phyloP scores from a whole-genome alignment of 2,797 vertebrate genomes.

The Neoniphon sammara region DNA sequence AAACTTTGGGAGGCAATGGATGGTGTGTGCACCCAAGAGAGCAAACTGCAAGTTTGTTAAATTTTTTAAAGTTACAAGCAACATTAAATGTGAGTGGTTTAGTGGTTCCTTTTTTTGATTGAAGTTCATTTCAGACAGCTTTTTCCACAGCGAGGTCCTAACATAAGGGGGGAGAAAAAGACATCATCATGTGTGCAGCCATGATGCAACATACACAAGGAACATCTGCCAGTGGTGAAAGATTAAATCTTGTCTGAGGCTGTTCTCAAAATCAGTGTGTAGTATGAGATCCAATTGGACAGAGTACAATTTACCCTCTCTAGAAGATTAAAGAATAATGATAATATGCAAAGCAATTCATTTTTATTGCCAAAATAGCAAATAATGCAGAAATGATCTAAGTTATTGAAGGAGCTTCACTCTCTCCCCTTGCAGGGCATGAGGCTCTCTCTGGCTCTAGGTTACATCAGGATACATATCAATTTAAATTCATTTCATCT shows the following conservation, averaged over 20 bases:
- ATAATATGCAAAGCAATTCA: conserved; percentile 42
- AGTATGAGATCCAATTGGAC: conserved; percentile 34
- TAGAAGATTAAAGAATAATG: conserved; percentile 48
- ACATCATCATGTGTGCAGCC: neutral
- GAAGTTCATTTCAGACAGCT: neutral
- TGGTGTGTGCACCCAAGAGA: conserved; percentile 12
- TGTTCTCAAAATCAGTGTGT: conserved; percentile 32
- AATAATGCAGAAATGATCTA: conserved; percentile 53
- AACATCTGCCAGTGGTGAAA: conserved; percentile 51
- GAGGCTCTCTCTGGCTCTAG: conserved; percentile 40
- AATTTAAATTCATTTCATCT: conserved; percentile 49
- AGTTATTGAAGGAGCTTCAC: conserved; percentile 18
- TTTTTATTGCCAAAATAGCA: conserved; percentile 39
- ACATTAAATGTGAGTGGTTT: neutral
- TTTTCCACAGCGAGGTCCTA: neutral
- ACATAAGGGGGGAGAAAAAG: neutral
- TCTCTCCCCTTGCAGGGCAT: conserved; percentile 34
- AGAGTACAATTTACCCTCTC: conserved; percentile 21
- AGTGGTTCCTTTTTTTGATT: neutral
- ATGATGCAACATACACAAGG: conserved; percentile 31
- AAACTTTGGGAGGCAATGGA: conserved; percentile 2
- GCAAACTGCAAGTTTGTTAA: conserved; percentile 21
- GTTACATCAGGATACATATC: conserved; percentile 44
- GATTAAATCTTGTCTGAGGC: conserved; percentile 31
- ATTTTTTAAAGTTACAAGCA: no score